Conservation (phyloP, 2,888 invertebrate genomes). For the Euzophera pinguis region DNA sequence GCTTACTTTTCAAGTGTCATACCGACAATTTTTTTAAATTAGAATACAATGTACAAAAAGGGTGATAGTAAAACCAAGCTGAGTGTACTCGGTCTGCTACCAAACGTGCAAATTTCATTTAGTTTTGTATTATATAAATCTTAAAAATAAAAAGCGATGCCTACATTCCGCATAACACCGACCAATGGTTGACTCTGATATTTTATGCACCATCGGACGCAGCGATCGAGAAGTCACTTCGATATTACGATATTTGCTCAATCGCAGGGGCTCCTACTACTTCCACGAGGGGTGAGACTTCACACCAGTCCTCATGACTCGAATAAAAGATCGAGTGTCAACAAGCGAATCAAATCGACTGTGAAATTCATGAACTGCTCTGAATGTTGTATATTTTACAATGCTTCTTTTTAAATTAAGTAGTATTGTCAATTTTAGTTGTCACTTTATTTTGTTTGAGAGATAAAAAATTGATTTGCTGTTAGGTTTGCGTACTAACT, state of each 20-base stretch:
- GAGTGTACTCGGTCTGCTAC: no score
- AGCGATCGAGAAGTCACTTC: constrained; percentile 35
- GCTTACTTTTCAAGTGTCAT: no score
- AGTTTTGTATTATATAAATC: no score
- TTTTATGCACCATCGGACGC: constrained; percentile 64
- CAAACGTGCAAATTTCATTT: no score
- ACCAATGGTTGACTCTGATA: constrained; percentile 49
- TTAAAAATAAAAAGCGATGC: neutral
- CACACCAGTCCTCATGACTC: constrained; percentile 32
- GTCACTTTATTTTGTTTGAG: no score
- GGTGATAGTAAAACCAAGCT: no score
- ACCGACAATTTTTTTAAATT: no score
- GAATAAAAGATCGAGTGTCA: constrained; percentile 56
- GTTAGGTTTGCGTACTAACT: no score
- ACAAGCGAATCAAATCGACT: constrained; percentile 43
- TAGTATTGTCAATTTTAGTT: no score
- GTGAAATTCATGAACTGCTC: constrained; percentile 30
- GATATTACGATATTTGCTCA: constrained; percentile 57
- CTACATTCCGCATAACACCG: constrained; percentile 23
- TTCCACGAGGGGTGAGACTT: constrained; percentile 16
- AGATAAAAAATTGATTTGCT: no score
- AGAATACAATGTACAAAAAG: no score
- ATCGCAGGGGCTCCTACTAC: constrained; percentile 35
- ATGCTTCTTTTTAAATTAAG: neutral
- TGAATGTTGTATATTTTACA: neutral